Percentiles rank a stretch among this genome's conserved stretches.
Conservation (phyloP, 2,113 vertebrate species). For the Sylvia atricapilla region DNA sequence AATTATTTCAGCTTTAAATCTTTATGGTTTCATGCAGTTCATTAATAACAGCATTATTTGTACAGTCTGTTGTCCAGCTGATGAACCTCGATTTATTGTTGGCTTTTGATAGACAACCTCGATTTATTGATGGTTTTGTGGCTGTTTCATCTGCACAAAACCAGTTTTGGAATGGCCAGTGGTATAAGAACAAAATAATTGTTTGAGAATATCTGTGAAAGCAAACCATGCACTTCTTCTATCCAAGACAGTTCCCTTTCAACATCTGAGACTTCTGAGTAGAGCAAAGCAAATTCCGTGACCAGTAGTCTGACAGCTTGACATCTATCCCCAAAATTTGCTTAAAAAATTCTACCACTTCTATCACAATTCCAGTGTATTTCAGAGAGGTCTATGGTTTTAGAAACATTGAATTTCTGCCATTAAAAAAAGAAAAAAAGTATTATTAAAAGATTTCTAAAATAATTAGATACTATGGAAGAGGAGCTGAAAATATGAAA, state of each 20-base stretch:
- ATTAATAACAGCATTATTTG: neutral
- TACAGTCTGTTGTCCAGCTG: neutral
- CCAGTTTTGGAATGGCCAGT: neutral
- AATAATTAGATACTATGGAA: neutral
- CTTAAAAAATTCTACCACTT: neutral
- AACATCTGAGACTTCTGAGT: neutral
- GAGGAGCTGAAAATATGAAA: neutral
- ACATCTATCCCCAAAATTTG: neutral
- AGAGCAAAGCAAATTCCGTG: neutral
- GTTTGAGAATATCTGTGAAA: neutral
- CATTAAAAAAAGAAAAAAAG: neutral
- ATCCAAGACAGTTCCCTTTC: neutral
- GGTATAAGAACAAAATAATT: neutral
- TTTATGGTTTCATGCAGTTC: neutral
- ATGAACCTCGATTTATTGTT: neutral
- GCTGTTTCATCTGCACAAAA: neutral
- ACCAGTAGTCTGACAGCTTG: neutral
- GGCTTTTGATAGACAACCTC: neutral
- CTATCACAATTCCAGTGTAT: neutral
- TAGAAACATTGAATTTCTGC: neutral
- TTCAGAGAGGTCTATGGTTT: neutral
- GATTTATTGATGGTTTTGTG: neutral
- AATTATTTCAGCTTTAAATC: neutral
- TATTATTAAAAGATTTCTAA: neutral
- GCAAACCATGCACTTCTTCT: neutral